Conservation (phyloP, 2,888 invertebrate genomes). For the Hyles lineata region DNA sequence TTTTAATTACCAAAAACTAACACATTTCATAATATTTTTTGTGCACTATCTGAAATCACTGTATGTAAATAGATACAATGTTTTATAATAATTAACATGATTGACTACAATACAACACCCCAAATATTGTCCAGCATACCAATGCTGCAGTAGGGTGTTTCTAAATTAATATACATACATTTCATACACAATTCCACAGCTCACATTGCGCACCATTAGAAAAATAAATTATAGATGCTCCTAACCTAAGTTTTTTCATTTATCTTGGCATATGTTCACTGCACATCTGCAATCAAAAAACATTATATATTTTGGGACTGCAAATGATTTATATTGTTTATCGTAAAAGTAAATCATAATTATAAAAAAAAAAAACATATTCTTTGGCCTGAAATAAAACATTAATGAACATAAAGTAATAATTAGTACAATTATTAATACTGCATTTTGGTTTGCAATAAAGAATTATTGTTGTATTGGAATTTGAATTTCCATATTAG, state of each 20-base stretch:
- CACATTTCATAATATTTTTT: constrained; percentile 63
- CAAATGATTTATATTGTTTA: not conserved
- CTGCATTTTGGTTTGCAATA: too few species aligned
- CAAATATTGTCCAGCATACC: constrained; percentile 74
- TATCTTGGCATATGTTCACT: constrained; percentile 85
- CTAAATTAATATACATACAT: constrained; percentile 73
- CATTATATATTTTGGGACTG: not conserved
- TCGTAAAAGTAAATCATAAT: not conserved
- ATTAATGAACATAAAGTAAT: too few species aligned
- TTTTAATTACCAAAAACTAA: constrained; percentile 65
- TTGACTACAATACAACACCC: constrained; percentile 80
- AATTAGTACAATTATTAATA: too few species aligned
- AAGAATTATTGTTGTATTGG: too few species aligned
- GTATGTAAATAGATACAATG: constrained; percentile 68
- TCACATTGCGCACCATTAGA: constrained; percentile 84
- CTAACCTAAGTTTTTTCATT: constrained; percentile 73
- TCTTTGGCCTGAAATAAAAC: too few species aligned
- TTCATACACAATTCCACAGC: constrained; percentile 83
- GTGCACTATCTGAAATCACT: constrained; percentile 72
- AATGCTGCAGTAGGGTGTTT: constrained; percentile 66
- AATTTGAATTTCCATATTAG: too few species aligned
- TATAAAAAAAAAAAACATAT: not conserved
- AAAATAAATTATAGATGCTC: constrained; percentile 84
- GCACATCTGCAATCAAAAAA: constrained; percentile 75
- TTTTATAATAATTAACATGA: constrained; percentile 74